These are phyloP conservation scores for Oreochromis spilurus DNA, from an alignment of 2,113 vertebrate species.

Conservation along the genomic window DNA sequence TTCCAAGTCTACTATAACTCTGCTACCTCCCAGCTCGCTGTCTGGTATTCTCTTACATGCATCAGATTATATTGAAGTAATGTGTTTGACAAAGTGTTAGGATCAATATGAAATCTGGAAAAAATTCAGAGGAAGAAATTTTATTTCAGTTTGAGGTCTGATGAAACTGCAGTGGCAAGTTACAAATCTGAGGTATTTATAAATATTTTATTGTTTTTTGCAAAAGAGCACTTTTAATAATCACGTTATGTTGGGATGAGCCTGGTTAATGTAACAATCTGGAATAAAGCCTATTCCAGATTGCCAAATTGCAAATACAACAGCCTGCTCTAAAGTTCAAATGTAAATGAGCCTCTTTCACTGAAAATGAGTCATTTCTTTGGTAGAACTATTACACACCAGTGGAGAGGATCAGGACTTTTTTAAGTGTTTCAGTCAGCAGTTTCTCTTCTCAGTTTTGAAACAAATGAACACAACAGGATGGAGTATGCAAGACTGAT, in stretches of 20 bases:
- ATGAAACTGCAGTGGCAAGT: neutral
- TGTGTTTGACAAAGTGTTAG: neutral
- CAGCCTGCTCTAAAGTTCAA: neutral
- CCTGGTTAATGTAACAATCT: neutral
- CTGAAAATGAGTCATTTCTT: neutral
- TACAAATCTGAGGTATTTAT: rapidly evolving
- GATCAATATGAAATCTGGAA: neutral
- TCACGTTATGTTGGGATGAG: neutral
- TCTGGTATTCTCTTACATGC: neutral
- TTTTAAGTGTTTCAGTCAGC: neutral
- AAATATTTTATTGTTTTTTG: neutral
- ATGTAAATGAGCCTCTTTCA: neutral
- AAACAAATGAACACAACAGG: neutral
- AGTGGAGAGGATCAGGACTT: neutral
- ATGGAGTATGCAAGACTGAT: neutral
- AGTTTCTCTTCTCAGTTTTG: constrained; percentile 14
- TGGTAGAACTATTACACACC: neutral
- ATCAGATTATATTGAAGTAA: rapidly evolving
- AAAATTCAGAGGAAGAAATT: neutral
- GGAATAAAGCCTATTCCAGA: neutral
- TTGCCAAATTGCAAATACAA: neutral
- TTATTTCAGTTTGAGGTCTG: neutral
- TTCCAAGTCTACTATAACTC: neutral
- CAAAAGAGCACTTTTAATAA: neutral
- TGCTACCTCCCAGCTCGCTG: neutral